Percentiles rank a stretch among this genome's conserved stretches.
Evolutionary conservation across 1,140 invertebrate species (phyloP).

Genomic region (Drosophila kanapiae): DNA sequence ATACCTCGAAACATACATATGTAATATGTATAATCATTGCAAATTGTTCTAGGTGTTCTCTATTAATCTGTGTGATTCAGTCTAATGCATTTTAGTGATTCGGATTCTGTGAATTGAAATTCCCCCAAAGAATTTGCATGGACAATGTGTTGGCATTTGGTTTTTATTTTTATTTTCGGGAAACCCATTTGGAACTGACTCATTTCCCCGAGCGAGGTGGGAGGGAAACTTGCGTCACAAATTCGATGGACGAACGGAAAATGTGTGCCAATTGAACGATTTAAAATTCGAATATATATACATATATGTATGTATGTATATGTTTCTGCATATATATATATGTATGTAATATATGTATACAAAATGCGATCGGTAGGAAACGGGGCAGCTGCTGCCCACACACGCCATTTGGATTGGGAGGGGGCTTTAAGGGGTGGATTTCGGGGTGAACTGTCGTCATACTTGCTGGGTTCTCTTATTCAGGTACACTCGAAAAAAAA

Average conservation of each 20-base stretch:
- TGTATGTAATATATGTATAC: background rate
- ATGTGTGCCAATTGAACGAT: conserved; percentile 77
- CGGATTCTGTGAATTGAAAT: conserved; percentile 24
- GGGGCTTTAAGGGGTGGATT: background rate
- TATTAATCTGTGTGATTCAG: conserved; percentile 53
- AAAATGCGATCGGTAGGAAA: conserved; percentile 44
- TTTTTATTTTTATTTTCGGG: conserved; percentile 25
- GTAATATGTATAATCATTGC: conserved; percentile 49
- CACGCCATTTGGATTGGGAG: background rate
- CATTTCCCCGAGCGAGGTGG: conserved; percentile 25
- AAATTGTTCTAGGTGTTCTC: conserved; percentile 11
- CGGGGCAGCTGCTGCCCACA: conserved; percentile 43
- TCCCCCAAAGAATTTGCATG: conserved; percentile 4
- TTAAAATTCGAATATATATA: conserved; percentile 29
- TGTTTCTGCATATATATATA: background rate
- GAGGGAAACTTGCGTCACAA: conserved; percentile 63
- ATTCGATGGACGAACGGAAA: conserved; percentile 63
- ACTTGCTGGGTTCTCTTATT: conserved; percentile 11
- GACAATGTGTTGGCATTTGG: conserved; percentile 26
- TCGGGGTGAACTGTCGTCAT: conserved; percentile 29
- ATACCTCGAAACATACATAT: conserved; percentile 53
- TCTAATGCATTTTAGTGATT: conserved; percentile 19
- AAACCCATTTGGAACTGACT: conserved; percentile 52
- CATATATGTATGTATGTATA: conserved; percentile 7
- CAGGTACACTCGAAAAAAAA: conserved; percentile 4